A percentile compares a stretch with the other conserved stretches of the same genome.
phyloP scores from a whole-genome alignment of 2,797 vertebrate species.

The Lutjanus campechanus region DNA sequence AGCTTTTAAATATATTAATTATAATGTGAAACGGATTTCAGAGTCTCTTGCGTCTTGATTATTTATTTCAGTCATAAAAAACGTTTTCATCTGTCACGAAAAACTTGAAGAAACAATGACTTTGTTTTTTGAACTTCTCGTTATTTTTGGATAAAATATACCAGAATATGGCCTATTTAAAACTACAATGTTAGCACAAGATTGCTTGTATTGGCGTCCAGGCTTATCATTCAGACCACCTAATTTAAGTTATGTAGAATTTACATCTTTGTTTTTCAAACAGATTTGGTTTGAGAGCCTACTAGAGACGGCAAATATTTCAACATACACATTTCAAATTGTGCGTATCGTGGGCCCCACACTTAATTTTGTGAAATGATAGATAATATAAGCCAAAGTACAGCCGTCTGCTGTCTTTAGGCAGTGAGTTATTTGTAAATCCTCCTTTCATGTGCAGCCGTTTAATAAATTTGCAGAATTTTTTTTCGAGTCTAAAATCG shows the following conservation, averaged over 20 bases:
- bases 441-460: neutral
- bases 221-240: neutral
- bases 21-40: conserved; percentile 15
- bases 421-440: neutral
- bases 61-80: neutral
- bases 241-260: neutral
- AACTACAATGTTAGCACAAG: neutral
- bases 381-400: neutral
- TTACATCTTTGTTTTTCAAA: neutral
- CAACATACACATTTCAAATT: neutral
- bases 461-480: neutral
- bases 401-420: neutral
- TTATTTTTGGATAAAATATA: neutral
- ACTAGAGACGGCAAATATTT: neutral
- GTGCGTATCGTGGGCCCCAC: neutral
- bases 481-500: neutral
- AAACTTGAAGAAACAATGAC: neutral
- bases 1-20: neutral
- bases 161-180: neutral
- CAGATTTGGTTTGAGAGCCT: neutral
- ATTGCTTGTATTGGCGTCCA: neutral
- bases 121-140: neutral
- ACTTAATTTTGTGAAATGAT: neutral
- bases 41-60: neutral
- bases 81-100: neutral